These are phyloP conservation scores for Pheosia tremula DNA, from an alignment of 2,888 invertebrate species.

Conservation along the genomic window DNA sequence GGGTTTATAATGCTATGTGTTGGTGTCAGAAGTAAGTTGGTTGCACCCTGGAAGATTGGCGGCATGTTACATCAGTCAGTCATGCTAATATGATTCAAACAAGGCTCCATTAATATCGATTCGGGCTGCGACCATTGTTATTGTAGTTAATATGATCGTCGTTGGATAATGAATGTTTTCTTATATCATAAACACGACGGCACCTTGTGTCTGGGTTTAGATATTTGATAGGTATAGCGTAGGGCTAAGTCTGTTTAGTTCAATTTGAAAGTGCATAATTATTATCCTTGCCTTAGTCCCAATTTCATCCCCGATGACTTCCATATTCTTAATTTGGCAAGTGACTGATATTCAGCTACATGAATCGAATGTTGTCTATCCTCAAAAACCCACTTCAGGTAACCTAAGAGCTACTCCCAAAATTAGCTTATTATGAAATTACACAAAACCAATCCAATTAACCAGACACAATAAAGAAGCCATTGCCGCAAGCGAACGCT, in stretches of 20 bases:
- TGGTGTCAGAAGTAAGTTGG: constrained; percentile 11
- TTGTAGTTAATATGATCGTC: background rate
- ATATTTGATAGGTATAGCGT: no score
- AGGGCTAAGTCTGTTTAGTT: no score
- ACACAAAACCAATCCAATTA: background rate
- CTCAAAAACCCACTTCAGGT: no score
- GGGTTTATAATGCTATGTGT: constrained; percentile 17
- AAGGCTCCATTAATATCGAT: constrained; percentile 18
- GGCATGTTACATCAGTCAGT: constrained; percentile 19
- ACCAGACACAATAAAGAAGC: background rate
- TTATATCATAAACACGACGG: background rate
- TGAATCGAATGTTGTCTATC: no score
- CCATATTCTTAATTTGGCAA: no score
- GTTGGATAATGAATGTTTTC: background rate
- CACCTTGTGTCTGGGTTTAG: no score
- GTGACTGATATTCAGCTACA: no score
- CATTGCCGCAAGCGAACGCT: background rate
- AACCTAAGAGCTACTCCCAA: no score
- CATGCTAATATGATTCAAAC: constrained; percentile 21
- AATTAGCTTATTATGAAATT: background rate
- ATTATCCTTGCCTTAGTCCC: no score
- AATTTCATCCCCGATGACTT: no score
- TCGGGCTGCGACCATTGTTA: background rate
- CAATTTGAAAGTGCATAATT: no score
- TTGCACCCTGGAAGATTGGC: constrained; percentile 29